Base-by-base conservation (phyloP, 2,888 invertebrate species). In the Xestia sexstrigata region DNA sequence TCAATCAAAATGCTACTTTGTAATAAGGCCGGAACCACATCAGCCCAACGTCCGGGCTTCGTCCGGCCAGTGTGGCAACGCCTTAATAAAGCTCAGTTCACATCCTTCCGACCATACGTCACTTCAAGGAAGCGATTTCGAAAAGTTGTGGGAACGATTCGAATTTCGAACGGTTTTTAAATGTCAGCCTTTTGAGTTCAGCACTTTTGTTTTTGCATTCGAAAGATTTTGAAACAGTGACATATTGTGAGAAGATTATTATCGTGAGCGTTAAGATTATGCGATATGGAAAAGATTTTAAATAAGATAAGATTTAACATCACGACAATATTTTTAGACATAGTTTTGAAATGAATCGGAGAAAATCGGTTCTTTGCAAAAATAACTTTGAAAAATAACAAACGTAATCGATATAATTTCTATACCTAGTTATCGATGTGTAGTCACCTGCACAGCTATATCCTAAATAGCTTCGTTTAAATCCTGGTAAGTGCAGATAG, bases 1-100 rank as follows among this genome's bases (percentile, higher is more conserved):
- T 80, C 75, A 78, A 75, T 78, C 77, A 75, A 81, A 82, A 77
- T 2, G 69, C 77, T 69, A 73, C 67, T 67, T 80, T 73, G 63
- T 23, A 81, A 85, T 70, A 87, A 82, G 82, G 69, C 87, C 87
- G 87, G 88, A 87, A 79, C 58, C 23, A 82, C 78, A 85, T 55
- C 78, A 69, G 58, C 63, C 66, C 52, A 30, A 76, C 79, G 70
- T 84, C 74, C 74, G 52, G 78, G 47, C 69, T 47, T 65, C 78
- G 76, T 77, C 80, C 86, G 77, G 77, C 62, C 74, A 78, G 78
- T 88, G 85, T 85, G 39, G 78, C 77, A 88, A 87, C 65, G 71
- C 60, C 84, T 79, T 72, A 78, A 73, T 88, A 82, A 75, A 78
- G 77, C 74, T 76, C 63, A 30, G 63, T 84, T 65, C 39, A 88